Evolutionary conservation across 2,797 vertebrate genomes (phyloP).

Genomic region (Eidolon dupreanum): DNA sequence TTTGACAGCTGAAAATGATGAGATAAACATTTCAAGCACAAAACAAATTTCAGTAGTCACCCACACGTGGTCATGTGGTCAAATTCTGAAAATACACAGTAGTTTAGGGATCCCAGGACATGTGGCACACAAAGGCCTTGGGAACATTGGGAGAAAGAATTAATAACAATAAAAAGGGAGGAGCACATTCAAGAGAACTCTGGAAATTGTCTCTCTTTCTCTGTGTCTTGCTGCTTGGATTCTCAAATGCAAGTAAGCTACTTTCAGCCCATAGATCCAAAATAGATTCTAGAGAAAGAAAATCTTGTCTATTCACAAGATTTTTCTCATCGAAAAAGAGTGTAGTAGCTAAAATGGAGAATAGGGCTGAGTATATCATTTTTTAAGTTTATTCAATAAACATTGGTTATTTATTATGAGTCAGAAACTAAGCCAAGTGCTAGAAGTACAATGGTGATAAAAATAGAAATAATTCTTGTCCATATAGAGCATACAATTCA

Average conservation of each 20-base stretch:
- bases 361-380: not conserved
- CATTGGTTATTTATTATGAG: not conserved
- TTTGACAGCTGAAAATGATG: not conserved
- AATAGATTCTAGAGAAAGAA: not conserved
- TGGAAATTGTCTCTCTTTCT: not conserved
- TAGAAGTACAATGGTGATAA: not conserved
- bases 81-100: not conserved
- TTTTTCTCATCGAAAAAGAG: not conserved
- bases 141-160: not conserved
- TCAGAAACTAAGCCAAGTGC: not conserved
- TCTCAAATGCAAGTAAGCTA: not conserved
- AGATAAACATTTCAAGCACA: not conserved
- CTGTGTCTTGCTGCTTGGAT: not conserved
- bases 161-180: not conserved
- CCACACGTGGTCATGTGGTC: not conserved
- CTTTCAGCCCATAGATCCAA: not conserved
- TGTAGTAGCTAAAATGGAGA: not conserved
- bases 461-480: not conserved
- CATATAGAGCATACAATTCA: not conserved
- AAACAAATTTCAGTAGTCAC: not conserved
- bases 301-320: not conserved
- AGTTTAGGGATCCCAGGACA: fast-evolving
- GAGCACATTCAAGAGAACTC: not conserved
- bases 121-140: not conserved
- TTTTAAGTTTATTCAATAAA: not conserved